Base-by-base conservation (phyloP, 1,140 invertebrate genomes). In the Argopecten irradians region DNA sequence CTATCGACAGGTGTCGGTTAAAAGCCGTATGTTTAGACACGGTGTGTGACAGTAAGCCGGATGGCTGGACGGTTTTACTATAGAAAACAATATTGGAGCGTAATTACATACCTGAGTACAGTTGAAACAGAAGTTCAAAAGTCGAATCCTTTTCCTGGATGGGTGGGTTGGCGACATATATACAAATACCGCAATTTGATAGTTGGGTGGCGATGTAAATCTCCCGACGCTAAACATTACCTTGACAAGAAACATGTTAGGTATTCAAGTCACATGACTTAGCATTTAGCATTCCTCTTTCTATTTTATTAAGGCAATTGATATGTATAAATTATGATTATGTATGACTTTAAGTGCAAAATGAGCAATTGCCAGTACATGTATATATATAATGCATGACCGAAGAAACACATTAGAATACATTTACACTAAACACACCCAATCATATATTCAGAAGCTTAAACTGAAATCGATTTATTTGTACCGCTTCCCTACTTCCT, bases 181-280 rank as follows among this genome's bases (percentile, higher is more conserved):
- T 71, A 71, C n/a, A 71, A 71, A 71, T 71, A 71, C 55, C 55
- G 55, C 55, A 71, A 71, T 71, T 71, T 71, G 55, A 71, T 71
- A 71, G 55, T n/a, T 71, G 55, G 55, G 55, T 71, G 55, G 55
- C 16, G 55, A 71, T 71, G 28, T 71, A 71, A 71, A 71, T 71
- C 55, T 71, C 55, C 55, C 28, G 55, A 28, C 55, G 22, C 55
- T 71, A 71, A 22, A n/a, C 55, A 71, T 71, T 71, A 71, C 55
- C 2, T 16, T 71, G 55, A 71, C 55, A 71, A 28, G 55, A 71
- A 71, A 71, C 55, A 71, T 28, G 55, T 71, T 71, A 71, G 55
- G 55, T 71, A 71, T 71, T 71, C n/a, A 71, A 28, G 55, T 71
- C 55, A 71, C 55, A 71, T 71, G 55, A 71, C 55, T 71, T 71